Evolutionary conservation across 2,888 invertebrate species (phyloP).

Genomic region (Tipula lateralis): DNA sequence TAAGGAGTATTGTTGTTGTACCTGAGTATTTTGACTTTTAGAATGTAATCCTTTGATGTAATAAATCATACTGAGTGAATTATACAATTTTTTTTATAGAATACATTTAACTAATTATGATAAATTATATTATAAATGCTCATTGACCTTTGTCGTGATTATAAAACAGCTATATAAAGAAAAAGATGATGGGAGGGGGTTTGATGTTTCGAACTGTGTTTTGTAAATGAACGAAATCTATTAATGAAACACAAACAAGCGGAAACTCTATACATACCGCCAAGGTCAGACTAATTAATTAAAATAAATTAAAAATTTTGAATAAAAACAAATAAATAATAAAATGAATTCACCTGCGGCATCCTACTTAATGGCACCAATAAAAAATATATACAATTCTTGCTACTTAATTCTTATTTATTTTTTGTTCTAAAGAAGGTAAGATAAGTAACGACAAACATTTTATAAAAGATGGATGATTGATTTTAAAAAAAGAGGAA

Average conservation of each 20-base stretch:
- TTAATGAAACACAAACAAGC: not conserved
- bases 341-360: not conserved
- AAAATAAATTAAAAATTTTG: not conserved
- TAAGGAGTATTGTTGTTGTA: not conserved
- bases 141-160: not conserved
- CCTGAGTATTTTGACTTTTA: not conserved
- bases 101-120: not conserved
- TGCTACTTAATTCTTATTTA: not conserved
- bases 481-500: conserved; percentile 13
- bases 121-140: not conserved
- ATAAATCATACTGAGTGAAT: not conserved
- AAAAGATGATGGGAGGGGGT: not conserved
- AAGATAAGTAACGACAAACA: not conserved
- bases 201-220: not conserved
- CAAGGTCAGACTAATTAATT: conserved; percentile 24
- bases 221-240: not conserved
- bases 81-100: not conserved
- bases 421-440: not conserved
- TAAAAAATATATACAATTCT: not conserved
- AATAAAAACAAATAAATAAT: conserved; percentile 6
- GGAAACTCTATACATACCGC: not conserved
- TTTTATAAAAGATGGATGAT: not conserved
- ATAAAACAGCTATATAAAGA: not conserved
- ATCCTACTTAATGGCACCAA: conserved; percentile 9
- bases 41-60: not conserved